Evolutionary conservation across 2,888 invertebrate genomes (phyloP).

Genomic region (Amiota communis): DNA sequence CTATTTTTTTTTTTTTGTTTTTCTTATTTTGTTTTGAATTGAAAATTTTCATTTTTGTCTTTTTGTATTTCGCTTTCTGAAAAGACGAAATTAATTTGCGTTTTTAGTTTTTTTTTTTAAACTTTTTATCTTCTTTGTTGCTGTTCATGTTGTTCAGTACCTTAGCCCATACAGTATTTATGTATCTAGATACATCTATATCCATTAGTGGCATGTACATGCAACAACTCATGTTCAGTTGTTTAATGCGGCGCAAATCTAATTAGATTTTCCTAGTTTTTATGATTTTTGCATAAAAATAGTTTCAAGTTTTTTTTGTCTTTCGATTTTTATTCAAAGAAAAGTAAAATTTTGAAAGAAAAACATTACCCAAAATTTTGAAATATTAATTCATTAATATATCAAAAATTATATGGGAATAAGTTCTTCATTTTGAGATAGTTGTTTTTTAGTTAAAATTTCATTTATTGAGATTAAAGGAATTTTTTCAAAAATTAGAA

Average conservation of each 20-base stretch:
- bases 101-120: neutral
- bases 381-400: neutral
- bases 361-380: neutral
- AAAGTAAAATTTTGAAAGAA: neutral
- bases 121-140: slow-evolving; percentile 30
- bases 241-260: slow-evolving; percentile 24
- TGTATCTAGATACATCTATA: slow-evolving; percentile 18
- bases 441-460: too few relatives aligned
- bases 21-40: neutral
- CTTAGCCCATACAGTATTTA: neutral
- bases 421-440: too few relatives aligned
- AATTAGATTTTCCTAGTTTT: slow-evolving; percentile 7
- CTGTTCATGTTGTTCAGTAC: slow-evolving; percentile 24
- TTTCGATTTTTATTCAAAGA: neutral
- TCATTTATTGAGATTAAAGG: too few relatives aligned
- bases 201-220: slow-evolving; percentile 18
- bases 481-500: too few relatives aligned
- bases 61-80: slow-evolving; percentile 9
- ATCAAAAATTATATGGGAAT: neutral
- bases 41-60: neutral
- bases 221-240: slow-evolving; percentile 3
- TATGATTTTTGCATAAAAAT: neutral
- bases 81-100: slow-evolving; percentile 25
- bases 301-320: neutral
- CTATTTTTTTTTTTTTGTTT: slow-evolving; percentile 5